Percentiles rank a stretch among this genome's conserved stretches.
phyloP scores from a whole-genome alignment of 2,797 vertebrate genomes.

The Gobio occitaniae region DNA sequence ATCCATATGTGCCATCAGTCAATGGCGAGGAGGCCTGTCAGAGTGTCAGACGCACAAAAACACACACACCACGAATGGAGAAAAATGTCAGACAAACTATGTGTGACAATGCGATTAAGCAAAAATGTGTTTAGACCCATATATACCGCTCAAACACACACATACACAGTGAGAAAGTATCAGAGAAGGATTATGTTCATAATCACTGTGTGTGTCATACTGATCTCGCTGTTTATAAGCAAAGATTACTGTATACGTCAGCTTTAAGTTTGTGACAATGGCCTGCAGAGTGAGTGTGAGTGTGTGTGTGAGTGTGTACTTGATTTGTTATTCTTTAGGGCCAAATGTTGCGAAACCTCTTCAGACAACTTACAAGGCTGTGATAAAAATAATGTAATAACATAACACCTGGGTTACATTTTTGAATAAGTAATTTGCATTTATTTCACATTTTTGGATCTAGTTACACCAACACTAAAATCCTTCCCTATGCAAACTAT shows the following conservation, averaged over 20 bases:
- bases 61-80: slow-evolving; percentile 47
- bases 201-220: slow-evolving; percentile 19
- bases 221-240: slow-evolving; percentile 20
- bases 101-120: slow-evolving; percentile 43
- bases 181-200: slow-evolving; percentile 28
- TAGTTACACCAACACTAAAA: too few species aligned
- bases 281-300: background rate
- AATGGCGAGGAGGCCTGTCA: slow-evolving; percentile 70
- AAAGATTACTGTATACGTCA: slow-evolving; percentile 7
- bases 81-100: slow-evolving; percentile 19
- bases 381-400: background rate
- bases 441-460: too few species aligned
- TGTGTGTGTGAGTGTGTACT: background rate
- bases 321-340: background rate
- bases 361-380: background rate
- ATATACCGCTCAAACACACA: slow-evolving; percentile 63
- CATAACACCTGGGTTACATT: background rate
- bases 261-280: slow-evolving; percentile 1
- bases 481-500: too few species aligned
- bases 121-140: slow-evolving; percentile 70
- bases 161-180: slow-evolving; percentile 15
- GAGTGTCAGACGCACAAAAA: slow-evolving; percentile 72
- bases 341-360: background rate
- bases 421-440: background rate
- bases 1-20: slow-evolving; percentile 78